Evolutionary conservation across 2,113 vertebrate genomes (phyloP), one percentile per base, ranked within the genome.

Genomic region (Balaenoptera acutorostrata): DNA sequence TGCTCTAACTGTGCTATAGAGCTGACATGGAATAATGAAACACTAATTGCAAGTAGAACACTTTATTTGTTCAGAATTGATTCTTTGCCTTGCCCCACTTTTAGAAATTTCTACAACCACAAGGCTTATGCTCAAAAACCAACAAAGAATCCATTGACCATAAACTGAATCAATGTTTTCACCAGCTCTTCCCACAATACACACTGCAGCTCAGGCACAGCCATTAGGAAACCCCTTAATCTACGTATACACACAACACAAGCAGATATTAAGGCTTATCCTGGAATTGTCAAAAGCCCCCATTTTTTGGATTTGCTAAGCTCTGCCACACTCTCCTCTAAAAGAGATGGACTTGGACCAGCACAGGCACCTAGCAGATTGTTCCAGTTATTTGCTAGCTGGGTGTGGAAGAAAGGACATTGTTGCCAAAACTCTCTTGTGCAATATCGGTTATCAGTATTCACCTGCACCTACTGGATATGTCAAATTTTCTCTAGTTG

Each of bases 11-110:
- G 68, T 71, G 10, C 57, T 95, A 27, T 49, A 74, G 31, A 89
- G 29, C n/a, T 84, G 44, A 59, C 55, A 80, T 29, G 21, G 29
- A 92, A 93, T 72, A 90, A 81, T 66, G 61, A 90, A 95, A 69
- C 6, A 29, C 23, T 66, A 87, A 95, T 49, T 57, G 44, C 52
- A 90, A 77, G 77, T 82, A 92, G 57, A 90, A 46, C 4, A 17
- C 75, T 83, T 80, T 81, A 82, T 92, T 92, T 84, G 18, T 12
- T 94, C 20, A 49, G 85, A 81, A 89, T 44, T 81, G n/a, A 93
- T 80, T 88, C 82, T 2, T 52, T 85, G 46, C n/a, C 25, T 71
- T 90, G 10, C 18, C 71, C 12, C 5, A 71, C 5, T 87, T 85
- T 44, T 25, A 90, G 4, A 68, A 92, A 44, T 88, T 80, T 94